Evolutionary conservation across 2,888 invertebrate species (phyloP), one percentile per base, ranked within the genome.

Genomic region (Neelides folsomi): DNA sequence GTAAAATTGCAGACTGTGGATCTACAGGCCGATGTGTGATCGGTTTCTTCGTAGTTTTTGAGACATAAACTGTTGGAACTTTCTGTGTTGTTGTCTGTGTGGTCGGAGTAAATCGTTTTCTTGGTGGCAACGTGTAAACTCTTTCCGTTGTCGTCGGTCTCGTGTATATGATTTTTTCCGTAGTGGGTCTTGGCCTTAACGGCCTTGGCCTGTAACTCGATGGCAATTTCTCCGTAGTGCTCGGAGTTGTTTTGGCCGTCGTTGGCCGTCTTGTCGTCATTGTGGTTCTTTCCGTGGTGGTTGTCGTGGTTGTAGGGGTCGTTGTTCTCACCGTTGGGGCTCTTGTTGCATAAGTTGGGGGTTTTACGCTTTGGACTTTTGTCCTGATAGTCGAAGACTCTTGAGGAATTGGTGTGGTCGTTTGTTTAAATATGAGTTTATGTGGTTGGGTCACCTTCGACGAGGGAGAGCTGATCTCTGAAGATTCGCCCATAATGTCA

Each of bases 31-130:
- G 64, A 2, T 65, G 70, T n/a, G 57, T 55, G 34, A 68, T 65
- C 1, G 69, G 66, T 1, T 76, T 74, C 51, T 67, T 72, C 44
- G 71, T 71, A 1, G 73, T 72, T 2, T 72, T 68, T 37, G 70
- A 69, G 0, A 74, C 72, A 18, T 18, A 8, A 12, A 44, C 50
- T 5, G 46, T 18, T 7, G 46, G 44, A 15, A 41, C 36, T n/a
- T 47, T 49, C 19, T 65, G 75, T 49, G 71, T 74, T 0, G 73
- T 73, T n/a, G 74, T 69, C 7, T 67, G 67, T 7, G 67, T 42
- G 6, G 69, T 66, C 7, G 69, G 46, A 38, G 52, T 45, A 4
- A 48, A 54, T 45, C 56, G 58, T 18, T 56, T 56, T 18, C 60
- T 54, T 13, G 65, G 59, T 18, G 60, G 59, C 18, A 59, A 51